Conservation (phyloP, 2,888 invertebrate species). For the Dryococelus australis region DNA sequence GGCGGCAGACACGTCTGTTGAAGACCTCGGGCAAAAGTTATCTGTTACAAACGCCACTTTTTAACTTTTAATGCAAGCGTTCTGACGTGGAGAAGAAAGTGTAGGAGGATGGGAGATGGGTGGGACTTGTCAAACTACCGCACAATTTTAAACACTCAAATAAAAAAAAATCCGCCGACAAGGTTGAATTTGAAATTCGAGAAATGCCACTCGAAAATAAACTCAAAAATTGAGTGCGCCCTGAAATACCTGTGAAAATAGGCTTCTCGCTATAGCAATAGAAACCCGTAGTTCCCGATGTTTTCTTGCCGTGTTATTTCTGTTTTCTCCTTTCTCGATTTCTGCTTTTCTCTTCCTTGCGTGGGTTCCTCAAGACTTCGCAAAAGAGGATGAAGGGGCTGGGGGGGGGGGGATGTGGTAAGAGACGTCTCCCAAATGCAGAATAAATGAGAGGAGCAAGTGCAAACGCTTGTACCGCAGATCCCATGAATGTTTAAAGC, state of each 20-base stretch:
- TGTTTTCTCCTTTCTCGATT: not conserved
- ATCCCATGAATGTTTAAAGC: conserved; percentile 27
- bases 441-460: conserved; percentile 29
- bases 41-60: conserved; percentile 16
- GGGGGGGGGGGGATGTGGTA: not conserved
- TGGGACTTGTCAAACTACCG: not conserved
- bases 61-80: not conserved
- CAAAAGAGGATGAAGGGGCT: not conserved
- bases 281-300: not conserved
- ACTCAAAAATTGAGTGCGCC: not conserved
- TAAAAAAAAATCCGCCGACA: not conserved
- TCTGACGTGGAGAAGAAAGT: not conserved
- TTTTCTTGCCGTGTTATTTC: not conserved
- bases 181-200: not conserved
- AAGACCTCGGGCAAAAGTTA: not conserved
- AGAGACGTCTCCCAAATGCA: conserved; percentile 17
- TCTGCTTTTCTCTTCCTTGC: not conserved
- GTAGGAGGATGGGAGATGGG: not conserved
- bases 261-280: too few species aligned
- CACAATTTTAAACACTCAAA: not conserved
- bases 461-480: conserved; percentile 29
- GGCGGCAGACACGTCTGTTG: not conserved
- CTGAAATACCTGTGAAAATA: not conserved
- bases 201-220: not conserved
- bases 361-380: not conserved